Conservation (phyloP, 2,888 invertebrate genomes). For the Strigamia crassipes region DNA sequence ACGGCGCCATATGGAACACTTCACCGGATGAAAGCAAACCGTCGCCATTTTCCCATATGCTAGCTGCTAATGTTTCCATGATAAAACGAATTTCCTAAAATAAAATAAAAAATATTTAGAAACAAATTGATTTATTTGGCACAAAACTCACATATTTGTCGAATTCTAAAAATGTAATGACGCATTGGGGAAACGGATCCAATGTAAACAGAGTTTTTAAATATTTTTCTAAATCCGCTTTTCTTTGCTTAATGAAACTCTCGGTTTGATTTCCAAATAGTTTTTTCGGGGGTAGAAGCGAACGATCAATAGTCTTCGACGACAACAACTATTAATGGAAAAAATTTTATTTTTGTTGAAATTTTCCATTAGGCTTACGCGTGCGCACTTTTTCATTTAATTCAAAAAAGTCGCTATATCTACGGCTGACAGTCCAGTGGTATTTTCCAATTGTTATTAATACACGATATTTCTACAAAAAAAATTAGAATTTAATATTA, state of each 20-base stretch:
- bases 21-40: conserved; percentile 17
- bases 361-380: not conserved
- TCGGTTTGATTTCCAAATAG: conserved; percentile 49
- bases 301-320: conserved; percentile 46
- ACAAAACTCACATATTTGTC: conserved; percentile 47
- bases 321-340: conserved; percentile 42
- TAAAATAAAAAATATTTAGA: not conserved
- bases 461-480: not conserved
- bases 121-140: not conserved
- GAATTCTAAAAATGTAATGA: conserved; percentile 49
- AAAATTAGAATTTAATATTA: not conserved
- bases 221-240: conserved; percentile 49
- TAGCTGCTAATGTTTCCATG: conserved; percentile 44
- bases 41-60: conserved; percentile 46
- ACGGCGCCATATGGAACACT: conserved; percentile 46
- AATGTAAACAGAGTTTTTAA: conserved; percentile 45
- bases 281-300: conserved; percentile 49
- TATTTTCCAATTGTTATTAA: not conserved
- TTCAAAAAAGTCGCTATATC: not conserved
- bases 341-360: not conserved
- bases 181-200: conserved; percentile 42
- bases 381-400: not conserved
- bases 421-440: not conserved
- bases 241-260: conserved; percentile 48
- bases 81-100: conserved; percentile 49